Evolutionary conservation across 1,140 invertebrate genomes (phyloP), one percentile per base, ranked within the genome.

Genomic region (Scaptomyza hsui): DNA sequence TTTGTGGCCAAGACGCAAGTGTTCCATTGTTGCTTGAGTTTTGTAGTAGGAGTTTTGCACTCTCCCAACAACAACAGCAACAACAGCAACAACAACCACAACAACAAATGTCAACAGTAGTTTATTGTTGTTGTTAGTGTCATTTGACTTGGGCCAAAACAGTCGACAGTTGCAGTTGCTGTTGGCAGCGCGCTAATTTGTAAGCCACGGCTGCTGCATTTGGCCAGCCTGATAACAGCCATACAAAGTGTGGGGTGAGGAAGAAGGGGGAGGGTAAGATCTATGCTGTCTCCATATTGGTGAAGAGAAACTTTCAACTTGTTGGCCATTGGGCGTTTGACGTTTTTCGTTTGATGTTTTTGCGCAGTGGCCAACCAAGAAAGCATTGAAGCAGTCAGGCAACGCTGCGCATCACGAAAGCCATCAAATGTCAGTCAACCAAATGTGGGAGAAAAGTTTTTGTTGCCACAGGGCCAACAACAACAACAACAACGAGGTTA

Each of bases 101-200:
- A 56, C 65, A 82, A 88, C 68, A 82, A 78, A 81, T 88, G 82
- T 88, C 82, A 82, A 82, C 82, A 78, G 78, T 88, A 76, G 82
- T 88, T 88, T 88, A 88, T 88, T 88, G 83, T 86, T 86, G 82
- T 88, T 88, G 83, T 88, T 82, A 78, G 82, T 89, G 78, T 88
- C 82, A 88, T 88, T 88, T 88, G 82, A 88, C 82, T 88, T 75
- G 77, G 78, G 78, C 78, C 78, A 75, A 29, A 29, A 75, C 71
- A 37, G 32, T 78, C 71, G 80, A 78, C 83, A 89, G 71, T 71
- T 62, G 52, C 72, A 74, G 72, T 88, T 62, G 52, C 72, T 70
- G 72, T 88, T 82, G 85, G 83, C 83, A 89, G 72, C 78, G 83
- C 82, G 82, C 82, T 88, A 88, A 88, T 88, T 88, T 88, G 82